These are phyloP conservation scores for Hylaeus volcanicus DNA, from an alignment of 1,140 invertebrate species.

Conservation along the genomic window DNA sequence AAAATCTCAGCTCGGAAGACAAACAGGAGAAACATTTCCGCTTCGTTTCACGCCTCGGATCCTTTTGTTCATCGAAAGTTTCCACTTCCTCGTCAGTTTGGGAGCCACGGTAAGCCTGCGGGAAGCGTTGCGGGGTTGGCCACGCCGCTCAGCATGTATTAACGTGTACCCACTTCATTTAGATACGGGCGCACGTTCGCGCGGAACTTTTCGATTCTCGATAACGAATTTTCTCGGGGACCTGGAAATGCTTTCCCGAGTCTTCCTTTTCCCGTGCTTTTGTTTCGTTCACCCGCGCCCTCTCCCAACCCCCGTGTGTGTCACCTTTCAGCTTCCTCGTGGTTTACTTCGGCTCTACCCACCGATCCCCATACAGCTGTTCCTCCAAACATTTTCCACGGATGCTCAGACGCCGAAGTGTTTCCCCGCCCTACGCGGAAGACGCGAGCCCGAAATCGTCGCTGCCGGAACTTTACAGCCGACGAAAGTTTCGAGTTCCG, in stretches of 20 bases:
- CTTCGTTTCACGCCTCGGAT: too few relatives aligned
- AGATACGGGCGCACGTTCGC: slow-evolving; percentile 65
- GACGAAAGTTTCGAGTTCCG: slow-evolving; percentile 58
- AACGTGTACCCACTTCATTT: slow-evolving; percentile 66
- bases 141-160: slow-evolving; percentile 28
- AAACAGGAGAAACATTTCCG: too few relatives aligned
- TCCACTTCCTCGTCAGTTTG: too few relatives aligned
- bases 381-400: slow-evolving; percentile 47
- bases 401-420: slow-evolving; percentile 10
- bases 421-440: slow-evolving; percentile 1
- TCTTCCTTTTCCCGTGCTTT: not conserved
- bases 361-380: slow-evolving; percentile 38
- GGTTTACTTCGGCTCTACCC: slow-evolving; percentile 11
- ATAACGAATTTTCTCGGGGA: slow-evolving; percentile 70
- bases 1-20: too few relatives aligned
- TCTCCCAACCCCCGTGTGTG: not conserved
- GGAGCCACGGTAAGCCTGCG: too few relatives aligned
- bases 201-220: slow-evolving; percentile 67
- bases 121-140: too few relatives aligned
- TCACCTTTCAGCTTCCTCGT: slow-evolving; percentile 4
- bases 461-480: slow-evolving; percentile 17
- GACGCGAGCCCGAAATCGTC: slow-evolving; percentile 27
- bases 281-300: not conserved
- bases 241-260: slow-evolving; percentile 65
- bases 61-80: too few relatives aligned